Evolutionary conservation across 2,888 invertebrate species (phyloP).

Genomic region (Ernsta delagoae): DNA sequence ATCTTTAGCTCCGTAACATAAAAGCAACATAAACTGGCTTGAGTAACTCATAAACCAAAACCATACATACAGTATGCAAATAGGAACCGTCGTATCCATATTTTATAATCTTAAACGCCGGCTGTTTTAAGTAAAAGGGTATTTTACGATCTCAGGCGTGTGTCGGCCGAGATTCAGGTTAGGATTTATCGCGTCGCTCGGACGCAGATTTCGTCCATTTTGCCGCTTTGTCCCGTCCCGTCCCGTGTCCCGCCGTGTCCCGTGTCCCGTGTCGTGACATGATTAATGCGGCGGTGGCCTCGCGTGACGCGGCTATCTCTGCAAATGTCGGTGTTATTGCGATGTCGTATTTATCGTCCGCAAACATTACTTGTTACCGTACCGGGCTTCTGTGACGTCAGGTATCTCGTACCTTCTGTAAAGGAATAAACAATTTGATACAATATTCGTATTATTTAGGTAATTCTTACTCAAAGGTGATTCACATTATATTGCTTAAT

Average conservation of each 20-base stretch:
- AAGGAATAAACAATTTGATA: not conserved
- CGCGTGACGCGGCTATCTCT: slow-evolving; percentile 20
- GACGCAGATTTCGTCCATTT: slow-evolving; percentile 7
- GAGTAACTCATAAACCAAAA: not conserved
- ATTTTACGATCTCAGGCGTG: slow-evolving; percentile 27
- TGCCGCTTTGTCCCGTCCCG: slow-evolving; percentile 5
- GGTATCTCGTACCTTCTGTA: not conserved
- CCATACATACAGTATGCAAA: slow-evolving; percentile 11
- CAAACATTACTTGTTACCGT: not conserved
- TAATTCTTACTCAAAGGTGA: too few relatives aligned
- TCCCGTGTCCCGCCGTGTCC: slow-evolving; percentile 10
- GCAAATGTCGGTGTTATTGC: slow-evolving; percentile 1
- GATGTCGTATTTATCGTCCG: slow-evolving; percentile 21
- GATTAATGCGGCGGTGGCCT: slow-evolving; percentile 29
- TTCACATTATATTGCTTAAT: too few relatives aligned
- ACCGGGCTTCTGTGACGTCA: not conserved
- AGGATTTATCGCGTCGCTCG: slow-evolving; percentile 28
- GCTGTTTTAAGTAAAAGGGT: slow-evolving; percentile 28
- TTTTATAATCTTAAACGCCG: slow-evolving; percentile 6
- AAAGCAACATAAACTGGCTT: not conserved
- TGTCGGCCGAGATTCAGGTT: slow-evolving; percentile 26
- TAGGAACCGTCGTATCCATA: slow-evolving; percentile 3
- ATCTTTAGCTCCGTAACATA: not conserved
- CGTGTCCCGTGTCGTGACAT: slow-evolving; percentile 23
- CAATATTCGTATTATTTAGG: not conserved